Conservation (phyloP, 1,140 invertebrate genomes). For the Drosophila melanogaster region DNA sequence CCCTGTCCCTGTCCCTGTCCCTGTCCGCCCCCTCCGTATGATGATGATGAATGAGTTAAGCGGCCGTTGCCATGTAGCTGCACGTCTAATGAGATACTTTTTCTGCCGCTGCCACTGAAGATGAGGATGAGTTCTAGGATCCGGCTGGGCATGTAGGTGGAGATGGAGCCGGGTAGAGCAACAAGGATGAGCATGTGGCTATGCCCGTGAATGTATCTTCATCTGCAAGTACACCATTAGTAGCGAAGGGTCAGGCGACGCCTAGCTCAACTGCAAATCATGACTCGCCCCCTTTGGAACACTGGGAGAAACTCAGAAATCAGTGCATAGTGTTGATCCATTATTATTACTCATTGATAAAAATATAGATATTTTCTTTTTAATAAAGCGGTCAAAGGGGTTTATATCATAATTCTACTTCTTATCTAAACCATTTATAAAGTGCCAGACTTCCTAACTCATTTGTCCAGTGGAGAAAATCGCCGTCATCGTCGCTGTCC, state of each 20-base stretch:
- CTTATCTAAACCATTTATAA: too few species aligned
- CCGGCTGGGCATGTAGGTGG: neutral
- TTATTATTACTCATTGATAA: too few species aligned
- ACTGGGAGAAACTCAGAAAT: neutral
- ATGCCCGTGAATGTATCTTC: conserved; percentile 43
- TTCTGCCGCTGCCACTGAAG: conserved; percentile 37
- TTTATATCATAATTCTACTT: too few species aligned
- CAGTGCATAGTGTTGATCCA: too few species aligned
- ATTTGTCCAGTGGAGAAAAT: conserved; percentile 18
- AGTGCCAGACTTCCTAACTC: neutral
- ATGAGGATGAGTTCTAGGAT: conserved; percentile 3
- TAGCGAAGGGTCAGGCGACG: conserved; percentile 32
- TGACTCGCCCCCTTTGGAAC: conserved; percentile 18
- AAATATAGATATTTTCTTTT: too few species aligned
- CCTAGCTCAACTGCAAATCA: conserved; percentile 57
- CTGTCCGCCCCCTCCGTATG: conserved; percentile 31
- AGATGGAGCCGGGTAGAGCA: neutral
- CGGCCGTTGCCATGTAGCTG: conserved; percentile 73
- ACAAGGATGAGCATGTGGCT: conserved; percentile 3
- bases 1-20: conserved; percentile 1
- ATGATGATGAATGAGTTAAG: conserved; percentile 82
- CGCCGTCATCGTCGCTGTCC: conserved; percentile 9
- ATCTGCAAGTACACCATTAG: conserved; percentile 51
- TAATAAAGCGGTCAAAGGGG: too few species aligned
- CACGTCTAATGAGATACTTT: conserved; percentile 80